phyloP scores from a whole-genome alignment of 2,113 vertebrate genomes.

The Sitta europaea region DNA sequence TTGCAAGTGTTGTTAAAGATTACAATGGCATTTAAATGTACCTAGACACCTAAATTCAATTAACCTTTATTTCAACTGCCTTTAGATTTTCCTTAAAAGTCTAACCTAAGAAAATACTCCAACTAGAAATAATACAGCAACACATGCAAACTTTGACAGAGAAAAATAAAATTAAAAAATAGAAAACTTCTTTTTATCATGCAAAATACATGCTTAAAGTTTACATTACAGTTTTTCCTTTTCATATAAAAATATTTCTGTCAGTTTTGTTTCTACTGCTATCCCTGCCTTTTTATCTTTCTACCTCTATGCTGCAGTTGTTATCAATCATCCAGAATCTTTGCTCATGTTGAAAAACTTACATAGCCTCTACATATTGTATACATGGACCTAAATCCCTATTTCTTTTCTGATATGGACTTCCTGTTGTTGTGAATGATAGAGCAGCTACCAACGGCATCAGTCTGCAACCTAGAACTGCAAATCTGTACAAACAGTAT shows the following conservation, averaged over 20 bases:
- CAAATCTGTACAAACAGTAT: neutral
- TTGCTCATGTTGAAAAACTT: neutral
- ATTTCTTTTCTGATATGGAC: neutral
- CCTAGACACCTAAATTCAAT: neutral
- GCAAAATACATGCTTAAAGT: neutral
- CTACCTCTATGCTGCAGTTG: neutral
- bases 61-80: conserved; percentile 25
- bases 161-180: neutral
- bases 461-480: neutral
- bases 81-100: neutral
- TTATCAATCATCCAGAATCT: neutral
- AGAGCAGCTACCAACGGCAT: neutral
- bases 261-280: neutral
- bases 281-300: neutral
- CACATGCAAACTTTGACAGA: neutral
- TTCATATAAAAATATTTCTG: neutral
- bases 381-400: neutral
- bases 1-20: neutral
- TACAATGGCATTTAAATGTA: neutral
- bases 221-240: neutral
- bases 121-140: neutral
- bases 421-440: neutral
- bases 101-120: neutral
- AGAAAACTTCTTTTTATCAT: neutral
- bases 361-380: neutral